Conservation (phyloP, 2,113 vertebrate genomes). For the Neogobius melanostomus region DNA sequence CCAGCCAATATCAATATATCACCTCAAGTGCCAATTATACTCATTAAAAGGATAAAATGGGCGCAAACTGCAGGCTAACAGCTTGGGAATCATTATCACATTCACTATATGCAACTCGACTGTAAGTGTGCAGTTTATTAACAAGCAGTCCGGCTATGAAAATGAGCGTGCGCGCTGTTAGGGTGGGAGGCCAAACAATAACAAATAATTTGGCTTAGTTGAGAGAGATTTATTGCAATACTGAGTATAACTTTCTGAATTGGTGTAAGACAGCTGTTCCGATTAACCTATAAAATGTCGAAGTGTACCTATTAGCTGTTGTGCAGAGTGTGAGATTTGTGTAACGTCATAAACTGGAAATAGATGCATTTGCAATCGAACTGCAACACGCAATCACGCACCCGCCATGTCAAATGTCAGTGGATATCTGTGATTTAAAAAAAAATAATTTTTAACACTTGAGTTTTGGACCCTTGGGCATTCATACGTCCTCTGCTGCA, state of each 20-base stretch:
- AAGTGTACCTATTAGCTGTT: background rate
- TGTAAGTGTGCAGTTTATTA: constrained; percentile 36
- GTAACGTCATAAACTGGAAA: constrained; percentile 26
- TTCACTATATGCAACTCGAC: constrained; percentile 42
- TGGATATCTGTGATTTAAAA: background rate
- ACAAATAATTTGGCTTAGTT: background rate
- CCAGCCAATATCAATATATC: constrained; percentile 56
- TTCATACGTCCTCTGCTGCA: background rate
- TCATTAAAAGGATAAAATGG: constrained; percentile 61
- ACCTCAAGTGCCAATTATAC: constrained; percentile 64
- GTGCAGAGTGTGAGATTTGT: constrained; percentile 17
- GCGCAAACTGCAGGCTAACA: constrained; percentile 54
- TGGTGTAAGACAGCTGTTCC: background rate
- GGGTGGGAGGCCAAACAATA: constrained; percentile 26
- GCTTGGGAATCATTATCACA: constrained; percentile 56
- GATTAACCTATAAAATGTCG: background rate
- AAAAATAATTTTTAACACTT: too few species aligned
- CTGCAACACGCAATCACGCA: constrained; percentile 13
- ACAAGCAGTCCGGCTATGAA: constrained; percentile 22
- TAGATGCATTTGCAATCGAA: constrained; percentile 27
- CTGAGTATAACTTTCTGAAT: background rate
- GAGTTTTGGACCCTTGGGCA: background rate
- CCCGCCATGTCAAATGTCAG: background rate
- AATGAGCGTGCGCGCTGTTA: constrained; percentile 13
- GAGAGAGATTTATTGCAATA: background rate